Base-by-base conservation (phyloP, 2,888 invertebrate genomes). In the Octonoba sinensis region DNA sequence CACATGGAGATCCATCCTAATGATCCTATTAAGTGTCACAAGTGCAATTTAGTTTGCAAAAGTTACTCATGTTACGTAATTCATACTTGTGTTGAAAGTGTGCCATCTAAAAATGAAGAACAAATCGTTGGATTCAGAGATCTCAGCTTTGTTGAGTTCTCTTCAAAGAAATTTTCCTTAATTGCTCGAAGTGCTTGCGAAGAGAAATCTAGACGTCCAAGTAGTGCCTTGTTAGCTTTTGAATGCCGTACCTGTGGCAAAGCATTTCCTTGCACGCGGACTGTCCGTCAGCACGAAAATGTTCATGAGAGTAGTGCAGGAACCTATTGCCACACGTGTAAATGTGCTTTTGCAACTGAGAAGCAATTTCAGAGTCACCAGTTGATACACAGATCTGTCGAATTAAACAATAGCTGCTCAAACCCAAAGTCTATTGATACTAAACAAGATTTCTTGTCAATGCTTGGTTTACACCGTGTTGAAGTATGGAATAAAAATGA, bases 1-100 rank as follows among this genome's bases (percentile, higher is more conserved):
- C 64, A 64, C 64, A 64, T 64, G 64, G 18, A 13, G 18, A 64
- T 36, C 15, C 64, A 64, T 24, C 44, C 64, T 44, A 36, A n/a
- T n/a, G 36, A 27, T 64, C 64, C 64, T 16, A 36, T 64, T 24
- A 64, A 36, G 36, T 64, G 64, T 15, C 44, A 24, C 0, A 36
- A 27, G 12, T 64, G 64, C 15, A 24, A 36, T 3, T 0, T 22
- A 6, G 36, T 44, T 22, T 64, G 11, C 27, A 18, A 64, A 12
- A 27, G 36, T 64, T 64, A 64, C 27, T 13, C 24, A 15, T 13
- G 18, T 16, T 64, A 36, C 27, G 36, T 0, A 16, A 12, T 27
- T 16, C 64, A 64, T 64, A 16, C 22, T 18, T 64, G 64, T 36
- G 3, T 6, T 18, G 64, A 6, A 36, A 44, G 36, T 27, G 16